Conservation (phyloP, 2,797 vertebrate genomes). For the Coregonus ussuriensis region DNA sequence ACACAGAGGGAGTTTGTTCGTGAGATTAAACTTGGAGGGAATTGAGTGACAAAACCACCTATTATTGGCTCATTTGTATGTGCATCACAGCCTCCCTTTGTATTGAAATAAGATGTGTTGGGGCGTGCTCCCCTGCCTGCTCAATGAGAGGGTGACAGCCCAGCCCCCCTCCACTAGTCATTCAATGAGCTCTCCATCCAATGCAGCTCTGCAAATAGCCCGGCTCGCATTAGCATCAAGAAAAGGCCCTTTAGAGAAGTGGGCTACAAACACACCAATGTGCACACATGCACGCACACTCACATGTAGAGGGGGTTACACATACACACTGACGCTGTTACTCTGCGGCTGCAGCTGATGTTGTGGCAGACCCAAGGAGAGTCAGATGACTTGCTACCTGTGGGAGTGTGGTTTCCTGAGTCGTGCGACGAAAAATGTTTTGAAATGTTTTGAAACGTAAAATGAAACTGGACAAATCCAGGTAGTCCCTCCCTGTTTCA, state of each 20-base stretch:
- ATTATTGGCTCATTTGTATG: slow-evolving; percentile 75
- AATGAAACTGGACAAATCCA: too few relatives aligned
- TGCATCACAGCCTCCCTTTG: slow-evolving; percentile 69
- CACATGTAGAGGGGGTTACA: slow-evolving; percentile 1
- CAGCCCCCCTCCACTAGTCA: slow-evolving; percentile 18
- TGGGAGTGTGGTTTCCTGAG: slow-evolving; percentile 46
- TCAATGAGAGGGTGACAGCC: slow-evolving; percentile 59
- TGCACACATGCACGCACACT: too few relatives aligned
- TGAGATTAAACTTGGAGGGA: slow-evolving; percentile 62
- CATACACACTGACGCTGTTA: background rate
- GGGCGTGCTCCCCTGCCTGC: slow-evolving; percentile 49
- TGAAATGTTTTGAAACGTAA: slow-evolving; percentile 31
- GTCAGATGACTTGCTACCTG: slow-evolving; percentile 36
- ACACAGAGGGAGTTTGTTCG: slow-evolving; percentile 55
- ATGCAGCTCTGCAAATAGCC: slow-evolving; percentile 42
- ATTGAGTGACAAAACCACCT: slow-evolving; percentile 67
- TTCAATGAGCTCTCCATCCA: slow-evolving; percentile 49
- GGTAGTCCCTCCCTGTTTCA: too few relatives aligned
- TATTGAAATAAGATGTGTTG: slow-evolving; percentile 64
- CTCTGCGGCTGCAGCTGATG: slow-evolving; percentile 40
- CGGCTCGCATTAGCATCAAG: slow-evolving; percentile 51
- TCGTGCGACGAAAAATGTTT: background rate
- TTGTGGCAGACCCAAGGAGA: slow-evolving; percentile 38
- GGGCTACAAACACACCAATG: slow-evolving; percentile 24
- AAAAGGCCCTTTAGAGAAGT: slow-evolving; percentile 23